phyloP scores from a whole-genome alignment of 2,113 vertebrate species.

The Epinephelus fuscoguttatus region DNA sequence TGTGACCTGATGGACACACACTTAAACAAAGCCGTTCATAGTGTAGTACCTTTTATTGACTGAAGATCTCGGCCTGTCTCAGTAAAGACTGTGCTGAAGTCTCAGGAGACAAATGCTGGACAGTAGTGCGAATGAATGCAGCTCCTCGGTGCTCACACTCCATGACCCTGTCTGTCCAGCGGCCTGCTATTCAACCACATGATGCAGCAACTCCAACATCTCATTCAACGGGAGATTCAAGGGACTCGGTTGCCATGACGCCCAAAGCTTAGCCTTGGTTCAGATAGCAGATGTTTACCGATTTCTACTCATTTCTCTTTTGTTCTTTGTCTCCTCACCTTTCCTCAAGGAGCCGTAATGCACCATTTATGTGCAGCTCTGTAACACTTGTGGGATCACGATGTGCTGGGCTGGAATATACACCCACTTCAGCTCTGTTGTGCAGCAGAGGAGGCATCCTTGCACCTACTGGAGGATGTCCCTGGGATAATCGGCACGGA shows the following conservation, averaged over 20 bases:
- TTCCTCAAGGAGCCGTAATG: constrained; percentile 37
- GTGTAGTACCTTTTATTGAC: constrained; percentile 9
- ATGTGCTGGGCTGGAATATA: constrained; percentile 50
- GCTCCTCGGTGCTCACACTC: constrained; percentile 14
- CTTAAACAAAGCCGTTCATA: neutral
- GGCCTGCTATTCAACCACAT: constrained; percentile 46
- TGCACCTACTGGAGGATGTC: constrained; percentile 57
- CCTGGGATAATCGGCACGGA: constrained; percentile 62
- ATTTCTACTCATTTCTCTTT: constrained; percentile 42
- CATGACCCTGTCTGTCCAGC: constrained; percentile 12
- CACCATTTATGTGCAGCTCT: constrained; percentile 26
- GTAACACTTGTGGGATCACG: constrained; percentile 60
- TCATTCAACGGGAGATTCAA: constrained; percentile 47
- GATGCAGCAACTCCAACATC: constrained; percentile 61
- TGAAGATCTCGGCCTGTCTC: neutral
- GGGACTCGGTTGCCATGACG: constrained; percentile 76
- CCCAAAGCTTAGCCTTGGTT: constrained; percentile 48
- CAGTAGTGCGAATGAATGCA: constrained; percentile 19
- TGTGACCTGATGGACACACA: neutral
- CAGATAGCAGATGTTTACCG: constrained; percentile 53
- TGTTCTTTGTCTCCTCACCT: constrained; percentile 45
- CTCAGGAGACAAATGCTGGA: constrained; percentile 19
- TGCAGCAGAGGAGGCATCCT: constrained; percentile 38
- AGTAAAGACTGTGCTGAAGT: neutral
- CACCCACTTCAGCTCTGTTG: constrained; percentile 46